A percentile compares a stretch with the other conserved stretches of the same genome.
Evolutionary conservation across 53 echinoderm and acorn worm genomes (phyloP).

Genomic region (Pentamera pediparva): DNA sequence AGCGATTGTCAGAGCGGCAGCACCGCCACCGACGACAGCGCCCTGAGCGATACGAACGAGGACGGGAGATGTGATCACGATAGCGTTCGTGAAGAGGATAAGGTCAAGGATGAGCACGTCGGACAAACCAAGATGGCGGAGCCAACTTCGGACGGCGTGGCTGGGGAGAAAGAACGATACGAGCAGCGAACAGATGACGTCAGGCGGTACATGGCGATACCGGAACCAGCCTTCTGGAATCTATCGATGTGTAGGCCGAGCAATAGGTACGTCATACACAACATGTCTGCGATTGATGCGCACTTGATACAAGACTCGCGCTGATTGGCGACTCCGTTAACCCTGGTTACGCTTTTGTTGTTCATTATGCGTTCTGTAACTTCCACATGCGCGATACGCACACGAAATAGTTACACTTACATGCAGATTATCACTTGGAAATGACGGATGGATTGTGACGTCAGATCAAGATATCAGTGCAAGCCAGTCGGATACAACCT

Average conservation of each 20-base stretch:
- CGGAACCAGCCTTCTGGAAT: conserved; percentile 32
- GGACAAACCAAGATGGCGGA: background rate
- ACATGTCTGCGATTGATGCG: background rate
- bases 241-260: conserved; percentile 27
- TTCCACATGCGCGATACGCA: background rate
- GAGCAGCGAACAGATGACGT: background rate
- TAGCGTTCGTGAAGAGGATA: background rate
- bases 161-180: background rate
- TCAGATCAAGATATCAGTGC: too few species aligned
- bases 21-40: background rate
- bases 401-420: too few species aligned
- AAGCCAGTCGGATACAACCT: too few species aligned
- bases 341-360: background rate
- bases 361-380: background rate
- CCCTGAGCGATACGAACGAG: background rate
- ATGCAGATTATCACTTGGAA: too few species aligned
- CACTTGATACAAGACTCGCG: background rate
- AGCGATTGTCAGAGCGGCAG: conserved; percentile 1
- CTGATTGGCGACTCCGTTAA: too few species aligned
- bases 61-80: background rate
- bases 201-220: conserved; percentile 13
- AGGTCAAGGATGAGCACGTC: background rate
- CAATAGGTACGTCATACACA: background rate
- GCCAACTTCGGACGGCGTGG: background rate
- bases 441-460: too few species aligned